Evolutionary conservation across 2,888 invertebrate genomes (phyloP), one percentile per base, ranked within the genome.

Genomic region (Quadroppia sp.): DNA sequence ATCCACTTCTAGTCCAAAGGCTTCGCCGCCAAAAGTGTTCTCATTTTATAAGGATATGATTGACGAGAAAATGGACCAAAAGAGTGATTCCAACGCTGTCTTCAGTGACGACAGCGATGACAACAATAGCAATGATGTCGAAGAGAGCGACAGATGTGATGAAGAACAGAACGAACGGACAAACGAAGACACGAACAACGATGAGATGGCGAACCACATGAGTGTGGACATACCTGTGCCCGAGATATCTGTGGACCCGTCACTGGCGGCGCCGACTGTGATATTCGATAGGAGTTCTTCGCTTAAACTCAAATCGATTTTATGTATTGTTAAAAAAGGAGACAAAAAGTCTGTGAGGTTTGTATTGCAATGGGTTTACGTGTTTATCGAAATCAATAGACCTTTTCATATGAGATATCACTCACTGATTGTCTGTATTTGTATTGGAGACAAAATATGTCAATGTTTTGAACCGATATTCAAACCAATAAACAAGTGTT

Each of bases 41-140:
- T 74, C 74, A 7, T 75, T 75, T 48, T 75, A 75, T 50, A 75
- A 74, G 56, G 75, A 75, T 23, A 75, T 64, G 3, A 56, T 75
- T 17, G 75, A 75, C 36, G 75, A 78, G 64, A 76, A 76, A 73
- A 74, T 76, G 20, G 73, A 76, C 9, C 30, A 28, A 50, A 50
- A 23, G 20, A 20, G n/a, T n/a, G 20, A 50, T 28, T 69, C 73
- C 13, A 11, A 71, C n/a, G 69, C 53, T 36, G 36, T 73, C 7
- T 59, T 74, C 11, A 73, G 59, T 48, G 71, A 32, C 40, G 71
- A 32, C 50, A 40, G 32, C 28, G 59, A 72, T 20, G 15, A 30
- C 59, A 42, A 7, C 25, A 25, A 56, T 28, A 45, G 25, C 17
- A 11, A n/a, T 20, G 36, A n/a, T 1, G 17, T 1, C 56, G 72